A percentile compares a stretch with the other conserved stretches of the same genome.
Evolutionary conservation across 2,113 vertebrate species (phyloP).

Genomic region (Sporophila hypoxantha): DNA sequence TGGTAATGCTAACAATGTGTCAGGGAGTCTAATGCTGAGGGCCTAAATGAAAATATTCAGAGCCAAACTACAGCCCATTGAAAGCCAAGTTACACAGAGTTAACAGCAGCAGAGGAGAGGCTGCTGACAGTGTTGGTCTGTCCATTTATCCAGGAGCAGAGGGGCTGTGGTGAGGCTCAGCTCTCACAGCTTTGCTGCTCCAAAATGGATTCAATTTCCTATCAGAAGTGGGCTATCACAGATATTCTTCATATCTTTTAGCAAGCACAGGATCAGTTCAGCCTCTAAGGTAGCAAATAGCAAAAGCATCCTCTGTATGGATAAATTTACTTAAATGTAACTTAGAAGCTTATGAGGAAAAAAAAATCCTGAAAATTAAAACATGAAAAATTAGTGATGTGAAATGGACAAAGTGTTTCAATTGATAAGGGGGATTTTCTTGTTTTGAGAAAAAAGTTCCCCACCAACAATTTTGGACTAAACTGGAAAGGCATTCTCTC

Average conservation of each 20-base stretch:
- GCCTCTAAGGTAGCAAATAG: not conserved
- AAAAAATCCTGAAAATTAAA: not conserved
- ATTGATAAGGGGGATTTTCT: not conserved
- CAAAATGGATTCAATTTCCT: not conserved
- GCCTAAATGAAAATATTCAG: not conserved
- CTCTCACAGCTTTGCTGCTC: not conserved
- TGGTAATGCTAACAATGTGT: not conserved
- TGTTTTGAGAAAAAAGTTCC: not conserved
- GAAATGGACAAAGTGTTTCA: not conserved
- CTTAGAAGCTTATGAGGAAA: not conserved
- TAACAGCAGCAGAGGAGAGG: not conserved
- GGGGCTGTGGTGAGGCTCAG: not conserved
- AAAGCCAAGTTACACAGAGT: not conserved
- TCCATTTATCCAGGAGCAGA: not conserved
- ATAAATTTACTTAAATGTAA: not conserved
- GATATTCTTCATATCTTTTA: not conserved
- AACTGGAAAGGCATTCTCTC: not conserved
- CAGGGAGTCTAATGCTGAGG: not conserved
- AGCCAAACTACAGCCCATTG: not conserved
- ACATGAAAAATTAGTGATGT: not conserved
- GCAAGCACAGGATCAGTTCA: not conserved
- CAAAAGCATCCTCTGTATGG: not conserved
- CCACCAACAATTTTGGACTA: not conserved
- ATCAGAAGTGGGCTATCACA: not conserved
- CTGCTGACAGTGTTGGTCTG: not conserved